Evolutionary conservation across 2,797 vertebrate genomes (phyloP).

Genomic region (Bradypus variegatus): DNA sequence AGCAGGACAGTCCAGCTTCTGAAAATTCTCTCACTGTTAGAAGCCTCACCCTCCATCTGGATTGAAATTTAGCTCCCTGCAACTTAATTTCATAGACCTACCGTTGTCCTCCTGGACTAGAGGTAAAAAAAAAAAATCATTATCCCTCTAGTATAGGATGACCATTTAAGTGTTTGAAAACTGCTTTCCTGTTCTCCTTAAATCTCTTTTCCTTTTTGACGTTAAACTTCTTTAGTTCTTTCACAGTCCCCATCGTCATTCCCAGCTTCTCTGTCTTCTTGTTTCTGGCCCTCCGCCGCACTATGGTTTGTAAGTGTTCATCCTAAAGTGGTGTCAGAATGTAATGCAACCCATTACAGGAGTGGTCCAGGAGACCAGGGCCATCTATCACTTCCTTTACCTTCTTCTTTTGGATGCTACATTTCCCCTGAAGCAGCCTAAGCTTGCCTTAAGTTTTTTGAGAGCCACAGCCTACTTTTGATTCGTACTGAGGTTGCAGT

Average conservation of each 20-base stretch:
- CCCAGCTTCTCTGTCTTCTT: background rate
- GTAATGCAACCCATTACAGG: background rate
- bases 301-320: background rate
- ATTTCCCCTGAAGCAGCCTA: background rate
- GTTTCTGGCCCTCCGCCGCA: background rate
- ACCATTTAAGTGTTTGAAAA: background rate
- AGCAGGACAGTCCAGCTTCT: background rate
- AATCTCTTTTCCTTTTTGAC: background rate
- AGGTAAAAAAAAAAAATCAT: background rate
- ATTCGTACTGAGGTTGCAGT: background rate
- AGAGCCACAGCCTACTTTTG: background rate
- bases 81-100: background rate
- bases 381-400: background rate
- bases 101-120: background rate
- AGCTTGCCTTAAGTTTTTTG: background rate
- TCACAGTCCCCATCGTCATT: background rate
- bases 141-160: background rate
- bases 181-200: background rate
- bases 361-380: background rate
- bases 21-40: background rate
- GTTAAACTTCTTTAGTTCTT: slow-evolving; percentile 1
- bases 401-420: background rate
- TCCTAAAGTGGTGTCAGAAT: background rate
- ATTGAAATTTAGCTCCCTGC: background rate
- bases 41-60: background rate